phyloP scores from a whole-genome alignment of 1,140 invertebrate species.

The Drosophila elegans region DNA sequence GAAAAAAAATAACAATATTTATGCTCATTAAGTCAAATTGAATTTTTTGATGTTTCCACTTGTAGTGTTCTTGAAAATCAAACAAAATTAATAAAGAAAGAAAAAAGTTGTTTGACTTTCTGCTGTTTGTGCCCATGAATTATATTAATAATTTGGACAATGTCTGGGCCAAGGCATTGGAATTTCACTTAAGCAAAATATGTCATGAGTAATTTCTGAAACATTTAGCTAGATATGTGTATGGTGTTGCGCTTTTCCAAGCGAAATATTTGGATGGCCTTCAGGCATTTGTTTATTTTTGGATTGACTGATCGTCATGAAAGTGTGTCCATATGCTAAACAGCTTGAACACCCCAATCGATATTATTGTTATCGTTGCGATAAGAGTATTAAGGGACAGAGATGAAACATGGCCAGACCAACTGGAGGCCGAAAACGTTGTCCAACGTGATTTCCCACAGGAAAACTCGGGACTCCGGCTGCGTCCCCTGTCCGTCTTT shows the following conservation, averaged over 20 bases:
- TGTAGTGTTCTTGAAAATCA: constrained; percentile 53
- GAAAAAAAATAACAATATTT: constrained; percentile 38
- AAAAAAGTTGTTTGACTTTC: constrained; percentile 8
- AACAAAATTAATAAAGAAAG: constrained; percentile 20
- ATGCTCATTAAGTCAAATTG: constrained; percentile 47
- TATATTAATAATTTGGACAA: constrained; percentile 52
- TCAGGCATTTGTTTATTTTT: not conserved
- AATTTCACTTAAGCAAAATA: constrained; percentile 39
- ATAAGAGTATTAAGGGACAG: constrained; percentile 6
- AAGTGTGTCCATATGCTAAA: constrained; percentile 9
- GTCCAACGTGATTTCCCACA: constrained; percentile 21
- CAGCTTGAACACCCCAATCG: not conserved
- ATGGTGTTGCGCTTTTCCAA: constrained; percentile 5
- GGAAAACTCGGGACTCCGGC: not conserved
- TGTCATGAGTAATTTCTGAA: constrained; percentile 30
- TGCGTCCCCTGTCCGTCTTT: not conserved
- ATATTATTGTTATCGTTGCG: constrained; percentile 3
- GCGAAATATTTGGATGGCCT: constrained; percentile 13
- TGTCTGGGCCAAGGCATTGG: constrained; percentile 47
- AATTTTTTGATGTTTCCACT: constrained; percentile 36
- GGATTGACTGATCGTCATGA: not conserved
- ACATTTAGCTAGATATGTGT: constrained; percentile 3
- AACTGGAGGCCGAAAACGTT: constrained; percentile 26
- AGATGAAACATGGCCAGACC: constrained; percentile 6
- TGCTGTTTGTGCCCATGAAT: constrained; percentile 32